Percentiles rank a stretch among this genome's conserved stretches.
phyloP scores from a whole-genome alignment of 2,113 vertebrate species.

The Epinephelus moara region DNA sequence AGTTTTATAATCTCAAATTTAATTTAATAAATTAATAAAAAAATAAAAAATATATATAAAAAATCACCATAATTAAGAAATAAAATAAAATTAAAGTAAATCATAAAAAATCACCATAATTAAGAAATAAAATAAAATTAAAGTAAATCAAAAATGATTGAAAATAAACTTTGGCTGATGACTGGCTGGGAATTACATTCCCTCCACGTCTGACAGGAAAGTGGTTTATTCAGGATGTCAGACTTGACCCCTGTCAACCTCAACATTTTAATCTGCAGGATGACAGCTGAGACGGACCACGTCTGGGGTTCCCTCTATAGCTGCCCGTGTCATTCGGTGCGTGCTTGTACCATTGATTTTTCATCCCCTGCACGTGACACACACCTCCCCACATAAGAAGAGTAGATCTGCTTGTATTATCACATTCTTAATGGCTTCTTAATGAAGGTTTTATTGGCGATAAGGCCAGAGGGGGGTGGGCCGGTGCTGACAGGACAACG shows the following conservation, averaged over 20 bases:
- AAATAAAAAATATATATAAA: too few relatives aligned
- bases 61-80: too few relatives aligned
- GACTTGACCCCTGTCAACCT: constrained; percentile 77
- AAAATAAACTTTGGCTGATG: not conserved
- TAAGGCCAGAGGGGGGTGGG: constrained; percentile 58
- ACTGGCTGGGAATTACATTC: constrained; percentile 23
- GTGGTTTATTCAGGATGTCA: constrained; percentile 72
- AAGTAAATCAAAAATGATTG: not conserved
- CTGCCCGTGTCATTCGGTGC: constrained; percentile 29
- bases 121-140: too few relatives aligned
- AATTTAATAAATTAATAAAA: too few relatives aligned
- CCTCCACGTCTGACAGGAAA: constrained; percentile 46
- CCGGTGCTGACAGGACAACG: constrained; percentile 60
- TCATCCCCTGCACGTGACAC: constrained; percentile 29
- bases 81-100: not conserved
- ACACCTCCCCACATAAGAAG: constrained; percentile 27
- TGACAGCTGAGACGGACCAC: constrained; percentile 79
- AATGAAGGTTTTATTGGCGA: constrained; percentile 85
- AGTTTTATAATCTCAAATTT: not conserved
- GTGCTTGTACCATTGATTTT: constrained; percentile 63
- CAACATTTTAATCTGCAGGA: constrained; percentile 84
- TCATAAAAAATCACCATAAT: not conserved
- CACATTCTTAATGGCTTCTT: constrained; percentile 81
- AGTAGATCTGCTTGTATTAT: constrained; percentile 81
- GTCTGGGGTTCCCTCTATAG: constrained; percentile 55